Evolutionary conservation across 2,113 vertebrate species (phyloP).

Genomic region (Solea solea): DNA sequence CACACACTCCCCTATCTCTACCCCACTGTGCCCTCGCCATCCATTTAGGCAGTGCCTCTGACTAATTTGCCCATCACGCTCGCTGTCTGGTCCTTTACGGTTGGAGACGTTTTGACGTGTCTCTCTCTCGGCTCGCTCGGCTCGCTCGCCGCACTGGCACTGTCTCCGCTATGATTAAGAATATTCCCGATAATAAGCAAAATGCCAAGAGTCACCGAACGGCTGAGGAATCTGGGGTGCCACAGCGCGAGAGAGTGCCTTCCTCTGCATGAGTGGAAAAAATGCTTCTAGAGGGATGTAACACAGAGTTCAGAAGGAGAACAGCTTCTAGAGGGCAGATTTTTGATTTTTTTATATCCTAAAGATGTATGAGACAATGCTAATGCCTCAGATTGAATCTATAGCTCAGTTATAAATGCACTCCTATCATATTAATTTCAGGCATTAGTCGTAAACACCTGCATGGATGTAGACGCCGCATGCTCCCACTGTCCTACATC

Average conservation of each 20-base stretch:
- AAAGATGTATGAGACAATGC: constrained; percentile 60
- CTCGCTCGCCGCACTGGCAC: constrained; percentile 75
- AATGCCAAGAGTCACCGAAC: constrained; percentile 73
- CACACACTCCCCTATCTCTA: constrained; percentile 60
- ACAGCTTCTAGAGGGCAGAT: too few species aligned
- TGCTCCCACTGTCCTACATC: constrained; percentile 49
- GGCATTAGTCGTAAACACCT: constrained; percentile 21
- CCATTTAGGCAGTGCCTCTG: constrained; percentile 78
- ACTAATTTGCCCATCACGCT: constrained; percentile 83
- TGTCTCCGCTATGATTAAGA: constrained; percentile 79
- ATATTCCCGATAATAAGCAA: constrained; percentile 79
- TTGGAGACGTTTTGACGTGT: constrained; percentile 82
- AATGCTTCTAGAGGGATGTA: too few species aligned
- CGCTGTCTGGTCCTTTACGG: constrained; percentile 81
- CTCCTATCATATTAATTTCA: constrained; percentile 42
- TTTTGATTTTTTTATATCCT: constrained; percentile 45
- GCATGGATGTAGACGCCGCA: constrained; percentile 30
- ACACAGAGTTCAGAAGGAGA: too few species aligned
- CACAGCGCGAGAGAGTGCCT: constrained; percentile 60
- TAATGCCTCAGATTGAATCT: constrained; percentile 51
- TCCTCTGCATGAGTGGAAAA: constrained; percentile 65
- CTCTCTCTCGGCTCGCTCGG: too few species aligned
- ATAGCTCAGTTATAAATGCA: constrained; percentile 43
- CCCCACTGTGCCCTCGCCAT: constrained; percentile 72
- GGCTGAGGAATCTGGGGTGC: constrained; percentile 65